These are phyloP conservation scores for Crocuta crocuta DNA, from an alignment of 2,113 vertebrate genomes.

Conservation along the genomic window DNA sequence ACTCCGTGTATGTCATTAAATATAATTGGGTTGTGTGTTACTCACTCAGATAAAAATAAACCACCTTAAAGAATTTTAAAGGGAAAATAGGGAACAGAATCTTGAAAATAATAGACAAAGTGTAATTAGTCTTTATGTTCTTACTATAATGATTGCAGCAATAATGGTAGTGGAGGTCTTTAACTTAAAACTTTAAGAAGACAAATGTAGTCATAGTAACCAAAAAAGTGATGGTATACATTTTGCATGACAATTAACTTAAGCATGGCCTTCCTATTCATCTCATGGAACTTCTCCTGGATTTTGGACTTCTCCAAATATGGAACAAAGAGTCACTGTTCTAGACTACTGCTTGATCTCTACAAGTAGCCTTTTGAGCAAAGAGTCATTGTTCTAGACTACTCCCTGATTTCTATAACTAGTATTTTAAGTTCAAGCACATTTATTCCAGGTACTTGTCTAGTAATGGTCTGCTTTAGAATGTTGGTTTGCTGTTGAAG, in stretches of 20 bases:
- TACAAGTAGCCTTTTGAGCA: background rate
- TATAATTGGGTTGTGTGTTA: background rate
- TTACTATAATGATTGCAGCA: background rate
- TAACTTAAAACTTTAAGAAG: background rate
- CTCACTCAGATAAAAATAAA: slow-evolving; percentile 38
- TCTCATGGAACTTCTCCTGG: background rate
- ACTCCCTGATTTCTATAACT: background rate
- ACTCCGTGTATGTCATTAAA: background rate
- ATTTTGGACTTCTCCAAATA: background rate
- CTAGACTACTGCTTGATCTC: background rate
- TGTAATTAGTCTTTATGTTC: background rate
- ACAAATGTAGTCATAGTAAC: background rate
- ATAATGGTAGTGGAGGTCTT: background rate
- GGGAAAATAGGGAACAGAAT: background rate
- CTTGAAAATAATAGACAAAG: background rate
- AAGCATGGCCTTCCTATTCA: background rate
- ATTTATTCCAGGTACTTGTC: background rate
- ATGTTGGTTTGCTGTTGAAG: background rate
- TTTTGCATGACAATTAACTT: background rate
- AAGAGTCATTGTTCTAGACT: background rate
- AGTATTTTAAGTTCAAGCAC: background rate
- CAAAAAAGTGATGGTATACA: background rate
- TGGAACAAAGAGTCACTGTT: background rate
- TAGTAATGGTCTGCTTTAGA: background rate
- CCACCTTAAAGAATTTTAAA: background rate